Evolutionary conservation across 2,113 vertebrate species (phyloP).

Genomic region (Bothrops jararaca): DNA sequence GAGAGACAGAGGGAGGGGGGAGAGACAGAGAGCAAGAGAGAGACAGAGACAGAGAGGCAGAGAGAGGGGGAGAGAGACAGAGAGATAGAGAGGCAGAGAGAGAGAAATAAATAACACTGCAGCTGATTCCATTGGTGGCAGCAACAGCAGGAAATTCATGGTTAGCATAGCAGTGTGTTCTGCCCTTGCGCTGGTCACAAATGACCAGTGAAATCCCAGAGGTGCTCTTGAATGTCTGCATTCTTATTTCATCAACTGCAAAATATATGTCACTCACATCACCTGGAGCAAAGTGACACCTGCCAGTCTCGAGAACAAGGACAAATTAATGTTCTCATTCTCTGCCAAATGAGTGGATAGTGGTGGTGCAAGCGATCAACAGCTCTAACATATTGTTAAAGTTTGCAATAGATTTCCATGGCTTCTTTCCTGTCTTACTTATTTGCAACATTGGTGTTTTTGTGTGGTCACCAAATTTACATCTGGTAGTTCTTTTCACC

Average conservation of each 20-base stretch:
- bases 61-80: background rate
- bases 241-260: conserved; percentile 89
- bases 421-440: conserved; percentile 57
- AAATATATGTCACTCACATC: conserved; percentile 82
- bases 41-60: too few relatives aligned
- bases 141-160: conserved; percentile 53
- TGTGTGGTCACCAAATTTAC: conserved; percentile 38
- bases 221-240: conserved; percentile 93
- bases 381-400: conserved; percentile 63
- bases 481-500: conserved; percentile 41
- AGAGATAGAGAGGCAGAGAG: background rate
- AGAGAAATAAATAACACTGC: conserved; percentile 52
- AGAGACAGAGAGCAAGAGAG: background rate
- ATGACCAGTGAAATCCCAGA: conserved; percentile 94
- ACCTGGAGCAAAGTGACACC: conserved; percentile 92
- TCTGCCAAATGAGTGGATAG: conserved; percentile 49
- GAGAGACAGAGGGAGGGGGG: too few relatives aligned
- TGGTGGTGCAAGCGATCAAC: conserved; percentile 42
- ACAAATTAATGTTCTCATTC: conserved; percentile 77
- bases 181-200: conserved; percentile 88
- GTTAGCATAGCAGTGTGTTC: conserved; percentile 75
- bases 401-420: conserved; percentile 59
- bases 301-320: conserved; percentile 96
- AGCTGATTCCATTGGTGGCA: conserved; percentile 53
- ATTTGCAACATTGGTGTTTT: conserved; percentile 64